Evolutionary conservation across 2,113 vertebrate species (phyloP), one percentile per base, ranked within the genome.

Genomic region (Oreochromis tanganicae): DNA sequence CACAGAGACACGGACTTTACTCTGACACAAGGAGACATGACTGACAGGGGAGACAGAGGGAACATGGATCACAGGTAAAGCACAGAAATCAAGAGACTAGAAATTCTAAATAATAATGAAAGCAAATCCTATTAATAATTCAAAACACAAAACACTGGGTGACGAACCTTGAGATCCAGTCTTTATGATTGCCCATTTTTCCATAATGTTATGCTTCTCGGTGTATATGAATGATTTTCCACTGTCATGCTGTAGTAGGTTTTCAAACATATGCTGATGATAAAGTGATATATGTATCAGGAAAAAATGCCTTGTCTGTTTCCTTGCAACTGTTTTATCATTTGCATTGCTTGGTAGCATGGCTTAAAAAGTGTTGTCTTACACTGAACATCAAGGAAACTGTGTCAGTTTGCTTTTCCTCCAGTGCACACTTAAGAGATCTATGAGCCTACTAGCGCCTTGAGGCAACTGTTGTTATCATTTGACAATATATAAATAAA

Each of bases 81-180:
- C 32, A 66, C 34, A 66, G 61, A 66, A 66, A 38, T 34, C 34
- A 66, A 66, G 61, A 66, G 61, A 21, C 61, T 66, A 66, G 61
- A 66, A 66, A 66, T 21, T 66, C 19, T 38, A 66, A 19, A 66
- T 38, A 66, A 66, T 3, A 66, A 66, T 66, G 6, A 66, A 66
- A 38, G 1, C 1, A 66, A 66, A 66, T 38, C 19, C 61, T 66
- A 38, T 66, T 66, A 38, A 38, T 66, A 66, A 36, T 66, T 66
- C 17, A 66, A 1, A 66, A 66, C 32, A 36, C 29, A 63, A n/a
- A 63, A 63, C 61, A 36, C 2, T 36, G 32, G 32, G 61, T 66
- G 32, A 36, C 32, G 10, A 36, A 38, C 34, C 4, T 0, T 38
- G 34, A 66, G 32, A 66, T 38, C 61, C 61, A 66, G 32, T 38